Conservation (phyloP, 2,797 vertebrate species). For the Bradypodion ventrale region DNA sequence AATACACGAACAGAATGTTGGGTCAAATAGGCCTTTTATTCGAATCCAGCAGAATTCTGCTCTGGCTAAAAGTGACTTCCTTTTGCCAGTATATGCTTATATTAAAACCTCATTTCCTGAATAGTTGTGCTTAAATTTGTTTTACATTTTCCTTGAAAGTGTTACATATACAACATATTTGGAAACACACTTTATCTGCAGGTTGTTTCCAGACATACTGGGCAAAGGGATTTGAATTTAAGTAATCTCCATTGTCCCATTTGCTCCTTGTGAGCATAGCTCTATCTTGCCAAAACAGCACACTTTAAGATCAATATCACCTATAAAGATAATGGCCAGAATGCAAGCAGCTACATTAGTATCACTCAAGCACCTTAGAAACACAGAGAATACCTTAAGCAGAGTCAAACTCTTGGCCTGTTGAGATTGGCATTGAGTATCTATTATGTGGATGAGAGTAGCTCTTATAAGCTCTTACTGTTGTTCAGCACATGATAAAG, state of each 20-base stretch:
- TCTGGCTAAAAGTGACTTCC: not conserved
- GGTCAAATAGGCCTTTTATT: too few relatives aligned
- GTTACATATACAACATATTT: not conserved
- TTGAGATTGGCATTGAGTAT: not conserved
- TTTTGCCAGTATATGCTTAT: not conserved
- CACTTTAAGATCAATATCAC: not conserved
- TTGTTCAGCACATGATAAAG: too few relatives aligned
- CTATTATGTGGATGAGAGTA: not conserved
- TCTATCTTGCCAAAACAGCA: constrained; percentile 32
- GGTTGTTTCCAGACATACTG: not conserved
- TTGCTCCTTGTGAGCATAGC: constrained; percentile 11
- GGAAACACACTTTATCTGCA: not conserved
- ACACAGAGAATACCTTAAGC: not conserved
- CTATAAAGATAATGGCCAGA: not conserved
- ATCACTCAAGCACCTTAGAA: not conserved
- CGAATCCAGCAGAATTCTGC: too few relatives aligned
- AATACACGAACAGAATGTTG: too few relatives aligned
- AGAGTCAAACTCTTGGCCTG: not conserved
- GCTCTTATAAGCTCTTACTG: too few relatives aligned
- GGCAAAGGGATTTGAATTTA: not conserved
- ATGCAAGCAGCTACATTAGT: not conserved
- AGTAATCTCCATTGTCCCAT: not conserved
- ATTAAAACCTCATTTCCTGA: not conserved
- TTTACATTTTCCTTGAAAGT: not conserved
- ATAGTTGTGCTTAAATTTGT: not conserved